Base-by-base conservation (phyloP, 1,140 invertebrate genomes). In the Druon quercuslanigerum region DNA sequence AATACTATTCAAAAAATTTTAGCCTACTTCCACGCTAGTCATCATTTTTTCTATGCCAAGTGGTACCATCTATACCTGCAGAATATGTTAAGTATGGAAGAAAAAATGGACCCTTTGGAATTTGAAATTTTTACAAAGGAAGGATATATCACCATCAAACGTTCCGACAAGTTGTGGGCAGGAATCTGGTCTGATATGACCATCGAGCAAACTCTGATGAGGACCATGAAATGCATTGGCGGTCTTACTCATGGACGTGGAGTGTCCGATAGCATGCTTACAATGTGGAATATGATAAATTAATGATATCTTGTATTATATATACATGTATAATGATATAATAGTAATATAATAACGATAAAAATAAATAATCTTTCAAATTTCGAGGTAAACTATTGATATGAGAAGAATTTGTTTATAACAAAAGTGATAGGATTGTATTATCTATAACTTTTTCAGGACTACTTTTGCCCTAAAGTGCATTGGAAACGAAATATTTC, bases 161-260 rank as follows among this genome's bases (percentile, higher is more conserved):
- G 79, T 11, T 56, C 74, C 19, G 80, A 88, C 52, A 86, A 84
- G 78, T 86, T 82, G 72, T 89, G 84, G 84, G 78, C 76, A 71
- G 87, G 87, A 0, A 76, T 85, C 14, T 46, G 2, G 40, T 46
- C 40, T 0, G 40, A 46, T 5, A 46, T 46, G 40, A 46, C 40
- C 5, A 46, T 89, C 82, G 57, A 71, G 80, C 11, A 88, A 90
- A 81, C 82, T 12, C 87, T 90, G 50, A 84, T 88, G 72, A 82
- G 87, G 54, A 77, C 77, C 0, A 71, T 85, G 20, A 87, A 87
- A 79, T 60, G 73, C 20, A 83, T 75, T 54, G 57, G 89, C 40
- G 88, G 87, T 11, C 50, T 89, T 16, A 87, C 83, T 9, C 72
- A 83, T 75, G 85, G n/a, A n/a, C n/a, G n/a, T n/a, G n/a, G n/a